These are phyloP conservation scores for Drosophila bocki DNA, from an alignment of 1,140 invertebrate genomes.

Conservation along the genomic window DNA sequence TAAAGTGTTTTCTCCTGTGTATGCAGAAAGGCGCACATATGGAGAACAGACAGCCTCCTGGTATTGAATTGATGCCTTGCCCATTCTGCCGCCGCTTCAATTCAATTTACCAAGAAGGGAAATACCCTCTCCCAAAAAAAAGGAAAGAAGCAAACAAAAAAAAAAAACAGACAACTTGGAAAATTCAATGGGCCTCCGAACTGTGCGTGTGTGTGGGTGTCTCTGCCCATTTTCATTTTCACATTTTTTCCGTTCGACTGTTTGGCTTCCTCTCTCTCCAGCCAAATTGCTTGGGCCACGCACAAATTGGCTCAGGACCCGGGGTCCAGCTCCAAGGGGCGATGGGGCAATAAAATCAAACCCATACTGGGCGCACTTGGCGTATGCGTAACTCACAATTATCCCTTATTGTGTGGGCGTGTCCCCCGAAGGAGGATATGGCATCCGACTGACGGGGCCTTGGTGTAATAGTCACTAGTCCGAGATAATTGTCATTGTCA, in stretches of 20 bases:
- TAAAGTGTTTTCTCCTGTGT: conserved; percentile 4
- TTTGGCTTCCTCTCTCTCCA: conserved; percentile 54
- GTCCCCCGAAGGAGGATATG: conserved; percentile 15
- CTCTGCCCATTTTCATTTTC: conserved; percentile 42
- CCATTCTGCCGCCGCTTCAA: conserved; percentile 36
- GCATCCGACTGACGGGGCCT: conserved; percentile 2
- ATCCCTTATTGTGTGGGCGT: conserved; percentile 74
- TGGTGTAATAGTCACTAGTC: conserved; percentile 50
- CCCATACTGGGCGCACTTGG: conserved; percentile 59
- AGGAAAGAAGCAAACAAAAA: conserved; percentile 7
- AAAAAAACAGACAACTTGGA: conserved; percentile 36
- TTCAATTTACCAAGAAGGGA: conserved; percentile 51
- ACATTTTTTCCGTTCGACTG: conserved; percentile 27
- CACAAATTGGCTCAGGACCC: conserved; percentile 65
- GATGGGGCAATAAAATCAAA: conserved; percentile 75
- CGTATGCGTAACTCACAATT: conserved; percentile 81
- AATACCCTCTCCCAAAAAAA: conserved; percentile 28
- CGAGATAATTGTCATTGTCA: conserved; percentile 77
- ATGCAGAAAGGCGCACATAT: conserved; percentile 49
- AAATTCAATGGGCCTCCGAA: conserved; percentile 48
- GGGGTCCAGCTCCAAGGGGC: conserved; percentile 17
- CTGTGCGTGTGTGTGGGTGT: conserved; percentile 35
- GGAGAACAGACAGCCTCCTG: conserved; percentile 31
- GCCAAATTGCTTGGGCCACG: conserved; percentile 58
- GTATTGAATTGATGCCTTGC: conserved; percentile 49